Percentiles rank a stretch among this genome's conserved stretches.
phyloP scores from a whole-genome alignment of 2,888 invertebrate species.

The Hymenopus coronatus region DNA sequence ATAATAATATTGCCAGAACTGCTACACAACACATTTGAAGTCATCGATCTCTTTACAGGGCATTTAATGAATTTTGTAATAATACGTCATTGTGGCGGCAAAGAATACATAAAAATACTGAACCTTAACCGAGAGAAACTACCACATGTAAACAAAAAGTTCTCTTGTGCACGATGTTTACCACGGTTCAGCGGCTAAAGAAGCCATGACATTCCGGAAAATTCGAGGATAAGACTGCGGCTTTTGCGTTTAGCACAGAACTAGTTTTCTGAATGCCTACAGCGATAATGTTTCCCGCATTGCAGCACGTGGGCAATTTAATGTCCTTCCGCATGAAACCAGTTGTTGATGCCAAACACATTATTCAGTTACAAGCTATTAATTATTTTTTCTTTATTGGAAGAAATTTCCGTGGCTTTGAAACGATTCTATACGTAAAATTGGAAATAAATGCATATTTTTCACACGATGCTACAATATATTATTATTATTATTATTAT shows the following conservation, averaged over 20 bases:
- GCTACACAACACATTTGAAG: background rate
- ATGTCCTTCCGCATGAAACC: background rate
- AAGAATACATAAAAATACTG: background rate
- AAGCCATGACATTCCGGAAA: background rate
- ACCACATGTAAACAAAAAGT: background rate
- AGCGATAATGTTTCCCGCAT: background rate
- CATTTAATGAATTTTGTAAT: background rate
- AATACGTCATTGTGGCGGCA: background rate
- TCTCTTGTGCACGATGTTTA: background rate
- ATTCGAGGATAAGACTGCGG: background rate
- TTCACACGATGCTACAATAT: too few species aligned
- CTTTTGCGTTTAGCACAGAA: background rate
- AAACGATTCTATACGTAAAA: too few species aligned
- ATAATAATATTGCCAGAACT: background rate
- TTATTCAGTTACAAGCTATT: too few species aligned
- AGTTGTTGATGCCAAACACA: background rate
- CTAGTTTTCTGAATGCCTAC: background rate
- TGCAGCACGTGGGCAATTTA: background rate
- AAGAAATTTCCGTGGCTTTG: too few species aligned
- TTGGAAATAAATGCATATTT: too few species aligned
- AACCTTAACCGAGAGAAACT: background rate
- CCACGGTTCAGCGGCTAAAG: background rate
- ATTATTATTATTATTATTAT: too few species aligned
- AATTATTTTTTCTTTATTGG: too few species aligned
- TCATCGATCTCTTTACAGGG: background rate